These are phyloP conservation scores for Holotrichia oblita DNA, from an alignment of 1,140 invertebrate genomes.

Conservation along the genomic window DNA sequence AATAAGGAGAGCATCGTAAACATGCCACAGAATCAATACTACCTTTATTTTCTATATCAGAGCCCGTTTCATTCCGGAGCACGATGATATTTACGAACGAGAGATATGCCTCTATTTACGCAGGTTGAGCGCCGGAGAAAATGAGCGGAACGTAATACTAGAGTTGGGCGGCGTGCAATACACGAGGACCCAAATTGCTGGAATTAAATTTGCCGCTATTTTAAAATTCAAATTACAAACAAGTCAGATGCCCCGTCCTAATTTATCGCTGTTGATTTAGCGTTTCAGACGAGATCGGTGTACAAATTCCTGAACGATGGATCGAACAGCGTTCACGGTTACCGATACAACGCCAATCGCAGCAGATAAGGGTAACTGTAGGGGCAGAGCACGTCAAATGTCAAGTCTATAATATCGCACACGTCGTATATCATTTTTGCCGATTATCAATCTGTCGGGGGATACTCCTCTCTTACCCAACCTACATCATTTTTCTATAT, in stretches of 20 bases:
- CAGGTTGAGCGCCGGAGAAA: not conserved
- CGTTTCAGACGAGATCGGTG: slow-evolving; percentile 4
- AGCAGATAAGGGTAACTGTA: not conserved
- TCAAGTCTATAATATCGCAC: slow-evolving; percentile 24
- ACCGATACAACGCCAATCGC: not conserved
- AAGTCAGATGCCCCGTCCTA: not conserved
- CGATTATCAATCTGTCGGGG: slow-evolving; percentile 3
- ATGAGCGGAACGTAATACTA: not conserved
- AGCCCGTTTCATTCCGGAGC: not conserved
- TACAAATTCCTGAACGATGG: not conserved
- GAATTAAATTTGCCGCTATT: slow-evolving; percentile 34
- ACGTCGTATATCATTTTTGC: slow-evolving; percentile 15
- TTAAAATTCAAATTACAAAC: slow-evolving; percentile 36
- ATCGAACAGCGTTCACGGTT: not conserved
- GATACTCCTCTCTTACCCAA: not conserved
- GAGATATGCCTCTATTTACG: slow-evolving; percentile 31
- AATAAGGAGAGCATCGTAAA: slow-evolving; percentile 17
- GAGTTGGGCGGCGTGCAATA: not conserved
- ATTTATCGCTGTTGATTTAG: slow-evolving; percentile 24
- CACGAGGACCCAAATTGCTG: not conserved
- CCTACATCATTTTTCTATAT: no score
- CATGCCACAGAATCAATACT: slow-evolving; percentile 24
- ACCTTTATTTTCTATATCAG: not conserved
- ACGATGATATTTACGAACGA: slow-evolving; percentile 8
- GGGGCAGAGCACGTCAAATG: not conserved